phyloP scores from a whole-genome alignment of 2,113 vertebrate genomes.

The Peromyscus leucopus region DNA sequence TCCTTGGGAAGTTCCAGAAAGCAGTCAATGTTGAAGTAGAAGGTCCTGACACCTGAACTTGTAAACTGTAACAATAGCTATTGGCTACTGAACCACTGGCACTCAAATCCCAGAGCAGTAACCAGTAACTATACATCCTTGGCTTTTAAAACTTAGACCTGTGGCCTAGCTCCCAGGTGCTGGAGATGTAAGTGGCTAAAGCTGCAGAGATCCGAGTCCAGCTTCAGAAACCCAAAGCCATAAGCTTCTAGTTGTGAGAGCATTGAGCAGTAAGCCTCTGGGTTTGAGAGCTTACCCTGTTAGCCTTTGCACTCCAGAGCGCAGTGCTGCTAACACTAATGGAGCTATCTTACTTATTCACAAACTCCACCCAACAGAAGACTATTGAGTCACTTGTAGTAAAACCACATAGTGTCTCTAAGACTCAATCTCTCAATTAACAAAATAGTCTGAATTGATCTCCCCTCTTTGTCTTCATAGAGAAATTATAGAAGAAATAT shows the following conservation, averaged over 20 bases:
- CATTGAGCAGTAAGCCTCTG: background rate
- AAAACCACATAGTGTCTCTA: background rate
- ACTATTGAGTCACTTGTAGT: background rate
- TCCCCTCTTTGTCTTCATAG: background rate
- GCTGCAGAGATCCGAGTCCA: background rate
- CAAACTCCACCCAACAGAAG: background rate
- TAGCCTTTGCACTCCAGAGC: background rate
- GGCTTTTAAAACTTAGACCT: background rate
- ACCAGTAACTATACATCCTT: background rate
- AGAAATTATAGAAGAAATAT: conserved; percentile 3
- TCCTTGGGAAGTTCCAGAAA: background rate
- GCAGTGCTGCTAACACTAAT: background rate
- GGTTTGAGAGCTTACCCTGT: background rate
- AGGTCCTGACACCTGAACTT: background rate
- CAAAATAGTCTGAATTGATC: background rate
- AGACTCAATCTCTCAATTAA: background rate
- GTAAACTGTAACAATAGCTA: background rate
- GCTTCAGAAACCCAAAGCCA: background rate
- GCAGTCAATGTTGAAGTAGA: background rate
- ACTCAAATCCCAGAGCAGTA: background rate
- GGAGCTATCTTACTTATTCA: background rate
- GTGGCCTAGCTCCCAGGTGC: background rate
- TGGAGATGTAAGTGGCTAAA: background rate
- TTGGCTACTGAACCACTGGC: background rate
- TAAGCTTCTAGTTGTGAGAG: background rate